Conservation (phyloP, 2,888 invertebrate genomes). For the Kryphioiulus occultus region DNA sequence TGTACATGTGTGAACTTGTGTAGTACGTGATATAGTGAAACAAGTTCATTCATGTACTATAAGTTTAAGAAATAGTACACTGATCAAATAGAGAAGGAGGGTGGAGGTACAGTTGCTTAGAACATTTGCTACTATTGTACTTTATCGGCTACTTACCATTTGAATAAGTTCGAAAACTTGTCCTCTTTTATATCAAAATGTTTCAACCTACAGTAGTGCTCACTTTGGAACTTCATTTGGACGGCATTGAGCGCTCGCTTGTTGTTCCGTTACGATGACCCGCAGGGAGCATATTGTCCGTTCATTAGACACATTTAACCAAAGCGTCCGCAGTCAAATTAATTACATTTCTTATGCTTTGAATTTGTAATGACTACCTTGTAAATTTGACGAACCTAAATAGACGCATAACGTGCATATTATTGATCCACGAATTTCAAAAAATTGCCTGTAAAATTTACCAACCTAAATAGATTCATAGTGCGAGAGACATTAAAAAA, state of each 20-base stretch:
- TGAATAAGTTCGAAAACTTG: background rate
- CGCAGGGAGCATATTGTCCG: background rate
- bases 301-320: background rate
- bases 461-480: no score
- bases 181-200: background rate
- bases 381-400: no score
- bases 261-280: background rate
- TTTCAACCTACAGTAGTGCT: constrained; percentile 1
- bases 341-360: no score
- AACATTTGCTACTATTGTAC: background rate
- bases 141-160: background rate
- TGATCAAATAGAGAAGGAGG: background rate
- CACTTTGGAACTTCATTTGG: background rate
- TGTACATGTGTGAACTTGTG: no score
- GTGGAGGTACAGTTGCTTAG: background rate
- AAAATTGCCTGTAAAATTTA: no score
- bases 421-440: no score
- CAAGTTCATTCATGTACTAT: background rate
- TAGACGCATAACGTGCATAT: no score
- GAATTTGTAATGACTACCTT: no score
- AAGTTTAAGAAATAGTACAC: background rate
- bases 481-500: no score
- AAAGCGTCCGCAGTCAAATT: background rate
- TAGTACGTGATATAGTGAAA: no score
- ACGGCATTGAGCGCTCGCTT: background rate